Evolutionary conservation across 2,888 invertebrate species (phyloP).

Genomic region (Selenia dentaria): DNA sequence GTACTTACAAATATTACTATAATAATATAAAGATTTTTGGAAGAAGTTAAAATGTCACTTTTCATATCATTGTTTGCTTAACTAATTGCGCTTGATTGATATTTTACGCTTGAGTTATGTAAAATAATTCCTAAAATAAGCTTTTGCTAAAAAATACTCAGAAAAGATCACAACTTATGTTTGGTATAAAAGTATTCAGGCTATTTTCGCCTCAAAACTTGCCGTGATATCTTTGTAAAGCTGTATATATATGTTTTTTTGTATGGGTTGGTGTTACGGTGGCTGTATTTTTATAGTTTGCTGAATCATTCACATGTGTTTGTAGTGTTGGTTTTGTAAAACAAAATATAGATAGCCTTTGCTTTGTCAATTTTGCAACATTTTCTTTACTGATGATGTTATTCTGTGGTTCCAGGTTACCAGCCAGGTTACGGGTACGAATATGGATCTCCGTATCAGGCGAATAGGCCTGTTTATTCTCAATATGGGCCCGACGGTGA

Average conservation of each 20-base stretch:
- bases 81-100: background rate
- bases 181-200: too few species aligned
- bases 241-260: background rate
- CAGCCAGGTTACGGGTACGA: constrained; percentile 88
- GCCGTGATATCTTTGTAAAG: background rate
- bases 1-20: too few species aligned
- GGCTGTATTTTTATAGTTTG: constrained; percentile 7
- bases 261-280: background rate
- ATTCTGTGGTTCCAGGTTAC: constrained; percentile 77
- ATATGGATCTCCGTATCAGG: constrained; percentile 88
- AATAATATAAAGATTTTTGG: background rate
- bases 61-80: constrained; percentile 1
- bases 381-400: constrained; percentile 13
- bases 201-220: too few species aligned
- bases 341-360: background rate
- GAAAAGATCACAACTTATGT: too few species aligned
- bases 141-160: too few species aligned
- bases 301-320: constrained; percentile 7
- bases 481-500: constrained; percentile 89
- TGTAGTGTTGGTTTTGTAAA: background rate
- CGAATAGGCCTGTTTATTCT: constrained; percentile 92
- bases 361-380: background rate
- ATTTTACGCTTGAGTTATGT: background rate
- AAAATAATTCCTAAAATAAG: background rate
- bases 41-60: constrained; percentile 1